Evolutionary conservation across 2,113 vertebrate species (phyloP), one percentile per base, ranked within the genome.

Genomic region (Dipodomys merriami): DNA sequence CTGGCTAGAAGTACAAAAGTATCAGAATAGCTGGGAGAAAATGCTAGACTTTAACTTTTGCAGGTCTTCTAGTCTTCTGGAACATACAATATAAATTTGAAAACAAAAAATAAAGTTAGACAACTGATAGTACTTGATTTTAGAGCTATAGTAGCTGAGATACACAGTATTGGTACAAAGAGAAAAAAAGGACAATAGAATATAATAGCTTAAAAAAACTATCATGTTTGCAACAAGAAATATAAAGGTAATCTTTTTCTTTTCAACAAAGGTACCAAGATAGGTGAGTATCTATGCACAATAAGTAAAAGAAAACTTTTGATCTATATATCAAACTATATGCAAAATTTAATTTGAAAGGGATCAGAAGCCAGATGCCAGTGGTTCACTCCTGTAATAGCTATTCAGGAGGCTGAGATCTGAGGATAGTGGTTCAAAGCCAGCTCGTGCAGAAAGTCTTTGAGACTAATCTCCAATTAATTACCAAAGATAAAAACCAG

Each of bases 291-390:
- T 35, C 29, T n/a, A n/a, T 13, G 13, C 60, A 16, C 19, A 46
- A 77, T 76, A 69, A 44, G 27, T 35, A 67, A 62, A 33, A 60
- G 13, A 76, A 68, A 84, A 29, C 39, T 5, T 71, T 73, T 94
- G 15, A 77, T 67, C 35, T 6, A 46, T 53, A 44, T 5, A 10
- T 64, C 15, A 82, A 22, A 62, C 9, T 25, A 13, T 82, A 65
- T 27, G 53, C 39, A 88, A 80, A 94, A 71, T 53, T 85, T 76
- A 89, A 89, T 11, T 78, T 23, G n/a, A 94, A 82, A 88, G 67
- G 57, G 18, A 57, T 16, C 53, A 57, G 53, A 57, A 57, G 53
- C 53, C 7, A 10, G 53, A 13, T 13, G 15, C 15, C 53, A 57
- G 53, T 57, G 53, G 53, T 13, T 57, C 53, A 15, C 53, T 57